Evolutionary conservation across 2,797 vertebrate genomes (phyloP).

Genomic region (Melopsittacus undulatus): DNA sequence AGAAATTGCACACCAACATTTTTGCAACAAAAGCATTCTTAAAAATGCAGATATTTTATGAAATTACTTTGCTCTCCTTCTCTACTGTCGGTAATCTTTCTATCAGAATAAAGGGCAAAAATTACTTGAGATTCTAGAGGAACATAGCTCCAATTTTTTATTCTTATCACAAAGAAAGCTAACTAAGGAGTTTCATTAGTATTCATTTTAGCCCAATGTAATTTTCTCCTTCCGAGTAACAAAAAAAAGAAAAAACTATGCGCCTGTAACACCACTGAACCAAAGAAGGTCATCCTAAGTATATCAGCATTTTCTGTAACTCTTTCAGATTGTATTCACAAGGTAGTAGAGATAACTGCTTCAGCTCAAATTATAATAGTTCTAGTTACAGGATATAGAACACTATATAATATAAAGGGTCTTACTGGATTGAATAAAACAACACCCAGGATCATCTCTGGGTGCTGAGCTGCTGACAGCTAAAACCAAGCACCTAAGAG

Average conservation of each 20-base stretch:
- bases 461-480: constrained; percentile 41
- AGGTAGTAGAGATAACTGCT: constrained; percentile 70
- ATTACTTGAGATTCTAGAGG: constrained; percentile 67
- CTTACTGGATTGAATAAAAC: constrained; percentile 46
- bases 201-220: constrained; percentile 77
- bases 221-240: constrained; percentile 77
- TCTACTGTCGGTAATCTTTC: constrained; percentile 69
- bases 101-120: constrained; percentile 74
- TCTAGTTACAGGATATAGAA: constrained; percentile 34
- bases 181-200: constrained; percentile 80
- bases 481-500: constrained; percentile 44
- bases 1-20: constrained; percentile 78
- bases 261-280: constrained; percentile 56
- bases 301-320: constrained; percentile 70
- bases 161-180: constrained; percentile 78
- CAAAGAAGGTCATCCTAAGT: constrained; percentile 71
- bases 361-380: constrained; percentile 59
- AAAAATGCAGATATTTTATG: constrained; percentile 80
- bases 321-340: constrained; percentile 58
- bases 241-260: constrained; percentile 72
- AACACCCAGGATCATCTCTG: constrained; percentile 46
- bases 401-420: constrained; percentile 13
- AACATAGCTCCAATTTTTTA: constrained; percentile 72
- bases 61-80: constrained; percentile 75
- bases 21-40: constrained; percentile 80